Evolutionary conservation across 2,797 vertebrate genomes (phyloP).

Genomic region (Clarias laeviceps): DNA sequence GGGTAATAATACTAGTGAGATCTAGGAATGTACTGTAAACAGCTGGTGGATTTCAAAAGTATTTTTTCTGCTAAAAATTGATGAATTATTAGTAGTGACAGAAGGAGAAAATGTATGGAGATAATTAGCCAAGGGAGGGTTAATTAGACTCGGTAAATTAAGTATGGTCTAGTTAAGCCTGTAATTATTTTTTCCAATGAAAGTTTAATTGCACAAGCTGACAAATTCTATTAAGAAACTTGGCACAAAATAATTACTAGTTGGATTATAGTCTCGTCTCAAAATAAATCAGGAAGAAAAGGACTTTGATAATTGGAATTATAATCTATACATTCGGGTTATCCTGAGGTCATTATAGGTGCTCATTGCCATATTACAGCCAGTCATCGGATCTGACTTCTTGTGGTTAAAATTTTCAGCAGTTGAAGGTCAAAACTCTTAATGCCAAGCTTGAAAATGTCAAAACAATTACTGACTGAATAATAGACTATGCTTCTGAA

Average conservation of each 20-base stretch:
- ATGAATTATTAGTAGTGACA: slow-evolving; percentile 26
- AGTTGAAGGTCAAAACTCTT: slow-evolving; percentile 54
- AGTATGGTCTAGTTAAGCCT: slow-evolving; percentile 37
- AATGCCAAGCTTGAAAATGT: slow-evolving; percentile 58
- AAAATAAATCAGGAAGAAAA: slow-evolving; percentile 8
- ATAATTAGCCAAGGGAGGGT: slow-evolving; percentile 24
- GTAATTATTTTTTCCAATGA: slow-evolving; percentile 46
- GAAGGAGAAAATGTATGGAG: not conserved
- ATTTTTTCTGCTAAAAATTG: slow-evolving; percentile 11
- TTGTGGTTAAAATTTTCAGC: slow-evolving; percentile 38
- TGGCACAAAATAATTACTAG: slow-evolving; percentile 29
- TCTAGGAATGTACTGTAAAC: not conserved
- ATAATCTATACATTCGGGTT: not conserved
- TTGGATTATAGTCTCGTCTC: not conserved
- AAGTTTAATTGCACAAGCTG: slow-evolving; percentile 24
- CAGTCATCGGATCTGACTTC: slow-evolving; percentile 44
- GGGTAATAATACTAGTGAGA: not conserved
- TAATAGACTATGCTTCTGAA: slow-evolving; percentile 45
- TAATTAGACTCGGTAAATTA: slow-evolving; percentile 41
- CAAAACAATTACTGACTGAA: slow-evolving; percentile 58
- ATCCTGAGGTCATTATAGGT: slow-evolving; percentile 30
- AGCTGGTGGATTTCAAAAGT: not conserved
- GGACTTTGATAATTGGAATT: not conserved
- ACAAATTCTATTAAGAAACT: slow-evolving; percentile 29
- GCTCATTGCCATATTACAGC: slow-evolving; percentile 41